These are phyloP conservation scores for Anisognathus igniventris DNA, from an alignment of 2,797 vertebrate genomes.

Conservation along the genomic window DNA sequence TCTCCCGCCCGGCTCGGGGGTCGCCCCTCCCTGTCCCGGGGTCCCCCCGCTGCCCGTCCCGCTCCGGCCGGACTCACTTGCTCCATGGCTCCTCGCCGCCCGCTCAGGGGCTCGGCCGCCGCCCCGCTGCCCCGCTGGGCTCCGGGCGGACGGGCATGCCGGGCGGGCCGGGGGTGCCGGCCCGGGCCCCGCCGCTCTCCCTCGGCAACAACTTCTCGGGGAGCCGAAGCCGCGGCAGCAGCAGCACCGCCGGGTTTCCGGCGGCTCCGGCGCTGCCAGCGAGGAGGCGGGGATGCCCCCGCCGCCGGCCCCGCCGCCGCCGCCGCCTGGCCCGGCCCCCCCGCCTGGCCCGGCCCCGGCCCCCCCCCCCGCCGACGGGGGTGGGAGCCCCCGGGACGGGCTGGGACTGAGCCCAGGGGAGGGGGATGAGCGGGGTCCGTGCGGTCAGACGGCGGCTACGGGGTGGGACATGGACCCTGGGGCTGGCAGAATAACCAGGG, in stretches of 20 bases:
- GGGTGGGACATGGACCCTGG: not conserved
- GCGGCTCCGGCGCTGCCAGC: not conserved
- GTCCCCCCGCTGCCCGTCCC: not conserved
- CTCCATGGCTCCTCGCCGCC: conserved; percentile 23
- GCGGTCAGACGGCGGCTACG: not conserved
- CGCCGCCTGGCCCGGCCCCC: not conserved
- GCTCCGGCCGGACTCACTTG: conserved; percentile 12
- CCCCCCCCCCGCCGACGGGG: not conserved
- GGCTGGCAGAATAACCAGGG: not conserved
- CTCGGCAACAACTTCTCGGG: conserved; percentile 8
- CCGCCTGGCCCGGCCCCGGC: too few species aligned
- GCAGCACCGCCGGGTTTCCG: conserved; percentile 3
- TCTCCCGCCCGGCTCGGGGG: not conserved
- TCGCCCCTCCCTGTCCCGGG: not conserved
- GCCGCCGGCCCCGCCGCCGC: not conserved
- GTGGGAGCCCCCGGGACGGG: not conserved
- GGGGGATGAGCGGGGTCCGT: not conserved
- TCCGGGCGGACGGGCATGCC: conserved; percentile 46
- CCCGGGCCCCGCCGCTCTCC: not conserved
- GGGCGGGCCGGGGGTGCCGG: not conserved
- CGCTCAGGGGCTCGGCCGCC: conserved; percentile 11
- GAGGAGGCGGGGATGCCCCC: conserved; percentile 19
- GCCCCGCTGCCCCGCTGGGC: not conserved
- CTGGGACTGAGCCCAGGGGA: not conserved
- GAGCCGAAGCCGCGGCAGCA: not conserved